These are phyloP conservation scores for Eilema depressum DNA, from an alignment of 2,888 invertebrate genomes.

Conservation along the genomic window DNA sequence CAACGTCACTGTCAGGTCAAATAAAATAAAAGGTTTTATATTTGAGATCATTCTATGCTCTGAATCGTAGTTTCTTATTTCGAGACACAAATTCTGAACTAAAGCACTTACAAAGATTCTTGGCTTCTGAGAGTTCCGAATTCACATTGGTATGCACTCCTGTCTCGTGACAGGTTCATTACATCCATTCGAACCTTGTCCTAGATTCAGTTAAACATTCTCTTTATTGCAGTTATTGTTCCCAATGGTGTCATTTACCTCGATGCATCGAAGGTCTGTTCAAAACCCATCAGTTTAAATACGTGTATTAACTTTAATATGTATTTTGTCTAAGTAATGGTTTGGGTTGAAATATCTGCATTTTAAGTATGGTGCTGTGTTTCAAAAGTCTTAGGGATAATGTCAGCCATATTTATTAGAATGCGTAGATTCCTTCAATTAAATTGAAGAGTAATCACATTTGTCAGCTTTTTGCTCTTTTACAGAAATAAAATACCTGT, in stretches of 20 bases:
- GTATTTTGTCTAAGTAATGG: background rate
- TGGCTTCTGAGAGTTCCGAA: slow-evolving; percentile 5
- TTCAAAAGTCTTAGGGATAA: no score
- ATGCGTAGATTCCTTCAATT: no score
- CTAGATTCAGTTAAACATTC: slow-evolving; percentile 47
- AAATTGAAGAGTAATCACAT: background rate
- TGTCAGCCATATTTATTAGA: no score
- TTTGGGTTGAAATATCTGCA: background rate
- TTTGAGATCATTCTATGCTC: background rate
- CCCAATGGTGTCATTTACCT: slow-evolving; percentile 39
- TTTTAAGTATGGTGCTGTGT: no score
- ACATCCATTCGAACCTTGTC: slow-evolving; percentile 42
- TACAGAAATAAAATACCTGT: background rate
- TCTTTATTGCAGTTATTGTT: slow-evolving; percentile 44
- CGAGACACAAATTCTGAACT: slow-evolving; percentile 1
- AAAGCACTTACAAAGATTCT: slow-evolving; percentile 16
- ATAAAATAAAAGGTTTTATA: no score
- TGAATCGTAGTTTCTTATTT: background rate
- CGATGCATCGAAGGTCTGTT: slow-evolving; percentile 27
- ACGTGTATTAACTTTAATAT: slow-evolving; percentile 34
- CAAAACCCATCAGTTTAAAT: slow-evolving; percentile 33
- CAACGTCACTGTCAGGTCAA: no score
- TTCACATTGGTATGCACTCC: slow-evolving; percentile 12
- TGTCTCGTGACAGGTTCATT: slow-evolving; percentile 16
- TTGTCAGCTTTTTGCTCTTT: background rate